Base-by-base conservation (phyloP, 1,140 invertebrate species). In the Drosophila rhopaloa region DNA sequence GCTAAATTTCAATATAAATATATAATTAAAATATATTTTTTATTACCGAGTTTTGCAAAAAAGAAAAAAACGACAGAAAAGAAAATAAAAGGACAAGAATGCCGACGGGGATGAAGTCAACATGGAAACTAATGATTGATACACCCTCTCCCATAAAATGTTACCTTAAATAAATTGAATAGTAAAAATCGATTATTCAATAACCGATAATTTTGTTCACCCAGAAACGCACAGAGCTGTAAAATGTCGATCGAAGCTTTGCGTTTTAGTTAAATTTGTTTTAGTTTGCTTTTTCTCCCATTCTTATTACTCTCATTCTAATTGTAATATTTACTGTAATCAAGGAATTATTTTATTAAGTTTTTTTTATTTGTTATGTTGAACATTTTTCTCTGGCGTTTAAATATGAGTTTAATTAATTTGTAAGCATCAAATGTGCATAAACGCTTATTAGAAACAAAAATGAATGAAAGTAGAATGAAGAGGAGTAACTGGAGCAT, bases 301-400 rank as follows among this genome's bases (percentile, higher is more conserved):
- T 35, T 43, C 19, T 19, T 53, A 41, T 29, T 35, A 19, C 48
- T 35, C 27, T 55, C 43, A 54, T 29, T 24, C 46, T 41, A 35
- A 43, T 48, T 47, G 11, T 48, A 16, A 43, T 35, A 27, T 44
- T 29, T 48, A 47, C 27, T 66, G 14, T 61, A 61, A 61, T 62
- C n/a, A 53, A 44, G n/a, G 29, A 44, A 50, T n/a, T 41, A 71
- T 71, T 62, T 63, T 68, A 85, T 85, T 82, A 88, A 76, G 83
- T 88, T 86, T 48, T 41, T 38, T 81, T 82, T 71, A 48, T 57
- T 85, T 84, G 81, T 84, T 83, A 74, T 82, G 72, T 76, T 72
- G 40, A 76, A 70, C 74, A 61, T 77, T 77, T 44, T 53, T 41
- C 43, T 50, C 48, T 76, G 75, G 75, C 63, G 74, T 67, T 76